Percentiles rank a stretch among this genome's conserved stretches.
phyloP scores from a whole-genome alignment of 2,888 invertebrate genomes.

The Hyposoter dolosus region DNA sequence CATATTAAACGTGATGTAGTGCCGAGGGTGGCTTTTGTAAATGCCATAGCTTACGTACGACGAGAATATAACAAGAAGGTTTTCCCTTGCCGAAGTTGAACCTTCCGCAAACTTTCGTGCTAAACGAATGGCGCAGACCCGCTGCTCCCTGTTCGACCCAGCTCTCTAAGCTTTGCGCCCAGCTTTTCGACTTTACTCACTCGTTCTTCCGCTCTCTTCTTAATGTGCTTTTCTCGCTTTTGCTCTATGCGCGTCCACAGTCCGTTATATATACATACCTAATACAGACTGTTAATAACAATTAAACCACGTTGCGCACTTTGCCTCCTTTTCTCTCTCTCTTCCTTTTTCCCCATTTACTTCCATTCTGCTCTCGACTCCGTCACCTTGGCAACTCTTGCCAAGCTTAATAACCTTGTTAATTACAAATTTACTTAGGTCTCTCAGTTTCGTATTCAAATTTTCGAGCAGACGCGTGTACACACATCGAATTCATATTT shows the following conservation, averaged over 20 bases:
- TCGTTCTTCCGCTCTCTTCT: conserved; percentile 5
- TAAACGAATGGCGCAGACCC: conserved; percentile 58
- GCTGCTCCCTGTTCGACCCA: conserved; percentile 51
- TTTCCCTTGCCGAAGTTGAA: conserved; percentile 14
- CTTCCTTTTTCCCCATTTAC: neutral
- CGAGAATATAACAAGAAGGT: conserved; percentile 58
- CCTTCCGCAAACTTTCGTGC: conserved; percentile 60
- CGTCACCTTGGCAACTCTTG: conserved; percentile 45
- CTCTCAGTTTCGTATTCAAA: conserved; percentile 16
- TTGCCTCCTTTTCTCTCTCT: conserved; percentile 3
- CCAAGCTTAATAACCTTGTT: conserved; percentile 49
- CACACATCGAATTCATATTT: conserved; percentile 9
- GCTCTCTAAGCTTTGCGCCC: conserved; percentile 40
- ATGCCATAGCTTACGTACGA: conserved; percentile 32
- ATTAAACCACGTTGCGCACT: conserved; percentile 53
- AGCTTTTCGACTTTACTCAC: conserved; percentile 50
- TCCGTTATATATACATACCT: conserved; percentile 13
- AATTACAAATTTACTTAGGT: conserved; percentile 60
- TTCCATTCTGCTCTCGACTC: conserved; percentile 24
- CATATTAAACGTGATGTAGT: neutral
- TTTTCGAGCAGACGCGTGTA: conserved; percentile 23
- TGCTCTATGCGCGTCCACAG: conserved; percentile 1
- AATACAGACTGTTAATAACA: conserved; percentile 62
- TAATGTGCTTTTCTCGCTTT: conserved; percentile 18
- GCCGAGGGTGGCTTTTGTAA: conserved; percentile 19